Evolutionary conservation across 2,797 vertebrate species (phyloP).

Genomic region (Margarornis squamiger): DNA sequence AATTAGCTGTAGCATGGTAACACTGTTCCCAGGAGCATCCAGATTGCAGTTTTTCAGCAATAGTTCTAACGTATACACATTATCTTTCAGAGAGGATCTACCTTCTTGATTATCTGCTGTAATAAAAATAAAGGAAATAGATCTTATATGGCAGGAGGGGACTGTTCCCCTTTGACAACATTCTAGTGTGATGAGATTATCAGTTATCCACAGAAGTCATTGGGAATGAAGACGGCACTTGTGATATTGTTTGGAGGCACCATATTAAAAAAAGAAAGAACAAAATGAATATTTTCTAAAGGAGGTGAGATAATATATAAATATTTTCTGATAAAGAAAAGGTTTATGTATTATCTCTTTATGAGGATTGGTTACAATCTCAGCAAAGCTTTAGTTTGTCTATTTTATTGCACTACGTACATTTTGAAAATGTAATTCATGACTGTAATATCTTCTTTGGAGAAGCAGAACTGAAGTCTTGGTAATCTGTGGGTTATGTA

Average conservation of each 20-base stretch:
- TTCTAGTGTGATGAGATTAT: conserved; percentile 16
- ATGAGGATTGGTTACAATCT: not conserved
- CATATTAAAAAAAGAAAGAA: not conserved
- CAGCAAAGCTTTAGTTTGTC: not conserved
- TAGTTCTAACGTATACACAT: not conserved
- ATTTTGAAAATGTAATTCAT: not conserved
- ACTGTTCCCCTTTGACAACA: not conserved
- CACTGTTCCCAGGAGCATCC: not conserved
- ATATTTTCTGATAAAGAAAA: not conserved
- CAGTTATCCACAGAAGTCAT: not conserved
- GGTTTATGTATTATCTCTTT: not conserved
- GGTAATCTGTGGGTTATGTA: not conserved
- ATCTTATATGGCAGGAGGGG: not conserved
- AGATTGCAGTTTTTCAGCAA: conserved; percentile 3
- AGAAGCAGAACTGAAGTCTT: not conserved
- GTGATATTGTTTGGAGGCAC: conserved; percentile 32
- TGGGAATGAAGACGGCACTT: not conserved
- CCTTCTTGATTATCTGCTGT: conserved; percentile 4
- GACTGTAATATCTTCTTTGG: not conserved
- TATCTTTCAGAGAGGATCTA: conserved; percentile 8
- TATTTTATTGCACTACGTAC: not conserved
- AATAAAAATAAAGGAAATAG: conserved; percentile 7
- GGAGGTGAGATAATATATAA: not conserved
- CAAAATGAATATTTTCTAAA: not conserved
- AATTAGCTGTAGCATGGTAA: not conserved